Percentiles rank a stretch among this genome's conserved stretches.
These are phyloP conservation scores for Thera britannica DNA, from an alignment of 2,888 invertebrate genomes.

Conservation along the genomic window DNA sequence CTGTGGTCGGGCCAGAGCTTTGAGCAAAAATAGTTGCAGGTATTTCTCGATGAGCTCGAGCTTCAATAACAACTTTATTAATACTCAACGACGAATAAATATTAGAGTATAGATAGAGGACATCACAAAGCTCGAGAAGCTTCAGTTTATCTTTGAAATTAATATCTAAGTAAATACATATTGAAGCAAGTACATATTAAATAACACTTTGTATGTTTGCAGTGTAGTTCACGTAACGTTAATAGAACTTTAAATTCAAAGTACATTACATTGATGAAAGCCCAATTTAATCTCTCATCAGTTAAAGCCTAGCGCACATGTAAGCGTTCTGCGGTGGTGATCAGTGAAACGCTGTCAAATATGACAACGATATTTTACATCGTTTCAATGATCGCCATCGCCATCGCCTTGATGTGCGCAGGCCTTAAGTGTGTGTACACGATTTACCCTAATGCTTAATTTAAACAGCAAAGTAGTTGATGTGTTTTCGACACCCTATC, in stretches of 20 bases:
- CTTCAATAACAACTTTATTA: not conserved
- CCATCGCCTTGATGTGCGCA: too few species aligned
- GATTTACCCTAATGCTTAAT: constrained; percentile 37
- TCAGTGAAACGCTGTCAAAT: too few species aligned
- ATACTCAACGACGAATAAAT: not conserved
- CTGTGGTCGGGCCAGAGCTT: not conserved
- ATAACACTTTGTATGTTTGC: not conserved
- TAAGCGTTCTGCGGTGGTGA: too few species aligned
- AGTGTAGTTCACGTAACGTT: not conserved
- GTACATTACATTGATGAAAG: constrained; percentile 12
- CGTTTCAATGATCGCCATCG: too few species aligned
- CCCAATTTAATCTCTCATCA: constrained; percentile 19
- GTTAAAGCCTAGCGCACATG: too few species aligned
- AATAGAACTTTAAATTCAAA: not conserved
- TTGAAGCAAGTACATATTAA: not conserved
- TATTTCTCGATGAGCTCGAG: not conserved
- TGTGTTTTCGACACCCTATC: constrained; percentile 69
- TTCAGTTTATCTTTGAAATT: not conserved
- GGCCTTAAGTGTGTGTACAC: constrained; percentile 10
- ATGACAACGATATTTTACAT: too few species aligned
- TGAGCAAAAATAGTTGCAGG: not conserved
- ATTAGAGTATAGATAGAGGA: not conserved
- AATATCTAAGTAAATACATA: not conserved
- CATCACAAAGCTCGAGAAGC: not conserved
- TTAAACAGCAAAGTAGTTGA: constrained; percentile 53